A percentile compares a stretch with the other conserved stretches of the same genome.
Conservation (phyloP, 2,888 invertebrate genomes). For the Octodonta nipae region DNA sequence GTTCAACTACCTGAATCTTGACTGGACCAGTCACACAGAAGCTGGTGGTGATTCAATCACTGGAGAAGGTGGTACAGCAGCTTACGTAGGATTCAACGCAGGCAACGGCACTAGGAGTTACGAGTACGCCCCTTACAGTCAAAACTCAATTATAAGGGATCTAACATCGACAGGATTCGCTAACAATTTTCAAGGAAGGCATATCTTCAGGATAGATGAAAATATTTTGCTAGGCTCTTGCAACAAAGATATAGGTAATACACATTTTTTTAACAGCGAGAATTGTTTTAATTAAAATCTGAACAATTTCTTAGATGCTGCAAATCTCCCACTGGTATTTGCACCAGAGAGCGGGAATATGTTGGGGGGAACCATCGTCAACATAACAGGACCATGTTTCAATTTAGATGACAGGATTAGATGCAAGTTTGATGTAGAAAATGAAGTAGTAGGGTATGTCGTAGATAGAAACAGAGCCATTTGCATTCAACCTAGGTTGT, state of each 20-base stretch:
- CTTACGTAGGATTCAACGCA: slow-evolving; percentile 89
- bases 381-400: slow-evolving; percentile 93
- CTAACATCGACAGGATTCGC: slow-evolving; percentile 74
- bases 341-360: slow-evolving; percentile 94
- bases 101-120: slow-evolving; percentile 85
- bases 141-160: slow-evolving; percentile 70
- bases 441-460: slow-evolving; percentile 62
- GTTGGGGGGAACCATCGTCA: slow-evolving; percentile 92
- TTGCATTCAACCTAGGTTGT: slow-evolving; percentile 76
- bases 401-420: slow-evolving; percentile 58
- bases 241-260: slow-evolving; percentile 70
- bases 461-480: slow-evolving; percentile 72
- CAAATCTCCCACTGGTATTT: slow-evolving; percentile 68
- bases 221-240: slow-evolving; percentile 86
- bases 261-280: no score
- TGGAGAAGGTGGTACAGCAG: slow-evolving; percentile 77
- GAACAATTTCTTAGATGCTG: slow-evolving; percentile 49
- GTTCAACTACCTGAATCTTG: slow-evolving; percentile 82
- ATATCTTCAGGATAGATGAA: slow-evolving; percentile 90
- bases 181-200: slow-evolving; percentile 78
- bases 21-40: slow-evolving; percentile 84
- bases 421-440: slow-evolving; percentile 68
- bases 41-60: slow-evolving; percentile 78
- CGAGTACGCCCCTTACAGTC: slow-evolving; percentile 83
- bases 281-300: neutral